A percentile compares a stretch with the other conserved stretches of the same genome.
Evolutionary conservation across 2,113 vertebrate species (phyloP).

Genomic region (Cacatua alba): DNA sequence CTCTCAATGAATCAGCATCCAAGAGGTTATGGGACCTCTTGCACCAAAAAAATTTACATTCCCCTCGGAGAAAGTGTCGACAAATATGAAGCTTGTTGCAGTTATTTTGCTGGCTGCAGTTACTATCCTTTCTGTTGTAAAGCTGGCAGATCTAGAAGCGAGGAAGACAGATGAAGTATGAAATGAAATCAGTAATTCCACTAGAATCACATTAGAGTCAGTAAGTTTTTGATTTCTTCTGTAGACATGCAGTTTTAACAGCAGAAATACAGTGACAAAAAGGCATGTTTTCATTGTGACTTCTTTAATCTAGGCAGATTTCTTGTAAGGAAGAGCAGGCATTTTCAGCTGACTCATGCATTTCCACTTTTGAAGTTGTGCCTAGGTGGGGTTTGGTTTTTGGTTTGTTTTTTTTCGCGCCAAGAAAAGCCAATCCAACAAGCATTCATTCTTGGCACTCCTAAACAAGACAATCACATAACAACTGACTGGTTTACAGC

Average conservation of each 20-base stretch:
- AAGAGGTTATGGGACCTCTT: slow-evolving; percentile 72
- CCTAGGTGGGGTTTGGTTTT: background rate
- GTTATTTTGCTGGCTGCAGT: slow-evolving; percentile 50
- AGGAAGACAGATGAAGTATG: background rate
- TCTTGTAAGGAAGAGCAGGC: background rate
- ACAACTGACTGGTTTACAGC: background rate
- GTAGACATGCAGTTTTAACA: background rate
- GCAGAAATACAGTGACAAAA: background rate
- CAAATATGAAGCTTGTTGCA: slow-evolving; percentile 78
- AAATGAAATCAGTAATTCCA: background rate
- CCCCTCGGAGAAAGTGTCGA: slow-evolving; percentile 69
- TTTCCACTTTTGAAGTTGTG: background rate
- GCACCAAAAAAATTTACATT: slow-evolving; percentile 66
- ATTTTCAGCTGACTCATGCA: background rate
- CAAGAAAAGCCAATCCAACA: background rate
- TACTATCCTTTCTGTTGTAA: slow-evolving; percentile 67
- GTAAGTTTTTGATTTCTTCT: background rate
- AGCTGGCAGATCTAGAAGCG: slow-evolving; percentile 59
- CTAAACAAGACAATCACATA: background rate
- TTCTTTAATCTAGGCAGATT: background rate
- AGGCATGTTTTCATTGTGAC: background rate
- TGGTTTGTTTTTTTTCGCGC: background rate
- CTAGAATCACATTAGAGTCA: background rate
- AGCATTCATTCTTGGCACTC: background rate
- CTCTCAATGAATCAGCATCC: background rate